Base-by-base conservation (phyloP, 2,113 vertebrate species). In the Romanogobio albipinnatus region DNA sequence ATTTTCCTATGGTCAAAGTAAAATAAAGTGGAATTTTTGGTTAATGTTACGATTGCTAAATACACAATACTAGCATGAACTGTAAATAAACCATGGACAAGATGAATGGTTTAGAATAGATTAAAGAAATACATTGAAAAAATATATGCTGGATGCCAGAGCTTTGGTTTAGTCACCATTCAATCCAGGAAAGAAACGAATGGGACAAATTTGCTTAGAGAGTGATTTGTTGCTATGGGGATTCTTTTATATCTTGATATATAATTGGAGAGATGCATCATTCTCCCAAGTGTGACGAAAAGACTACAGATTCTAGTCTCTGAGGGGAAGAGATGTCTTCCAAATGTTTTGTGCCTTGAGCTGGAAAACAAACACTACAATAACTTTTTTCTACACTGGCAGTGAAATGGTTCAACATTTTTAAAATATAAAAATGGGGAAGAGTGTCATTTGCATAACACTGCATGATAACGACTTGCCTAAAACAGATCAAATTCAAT, bases 161-260 rank as follows among this genome's bases (percentile, higher is more conserved):
- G 15, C 73, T 53, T 76, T 53, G 5, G 74, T 76, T 76, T 56
- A 76, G 74, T 56, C 74, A 36, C 74, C 49, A 56, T 76, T 76
- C 9, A 56, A 22, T 39, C 58, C 17, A 7, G 17, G 3, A 76
- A 58, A 33, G 74, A 76, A 76, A 76, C 10, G 0, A 58, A 43
- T 70, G 36, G 53, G 17, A 22, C 2, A 17, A 56, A 56, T 56
- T 56, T 56, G 53, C 17, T 56, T 56, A 9, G 53, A 56, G 17
- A 22, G 6, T 56, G 53, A 56, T 56, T 19, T 22, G 53, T 22
- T 56, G 53, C 53, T 22, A 22, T 56, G 17, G 17, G 53, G 53
- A 22, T 56, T 8, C 53, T 56, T 56, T 56, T 56, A 56, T 56
- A 56, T 56, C 53, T 19, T 56, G 51, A 19, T 53, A 17, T 53